phyloP scores from a whole-genome alignment of 2,113 vertebrate species.

The Ornithorhynchus anatinus region DNA sequence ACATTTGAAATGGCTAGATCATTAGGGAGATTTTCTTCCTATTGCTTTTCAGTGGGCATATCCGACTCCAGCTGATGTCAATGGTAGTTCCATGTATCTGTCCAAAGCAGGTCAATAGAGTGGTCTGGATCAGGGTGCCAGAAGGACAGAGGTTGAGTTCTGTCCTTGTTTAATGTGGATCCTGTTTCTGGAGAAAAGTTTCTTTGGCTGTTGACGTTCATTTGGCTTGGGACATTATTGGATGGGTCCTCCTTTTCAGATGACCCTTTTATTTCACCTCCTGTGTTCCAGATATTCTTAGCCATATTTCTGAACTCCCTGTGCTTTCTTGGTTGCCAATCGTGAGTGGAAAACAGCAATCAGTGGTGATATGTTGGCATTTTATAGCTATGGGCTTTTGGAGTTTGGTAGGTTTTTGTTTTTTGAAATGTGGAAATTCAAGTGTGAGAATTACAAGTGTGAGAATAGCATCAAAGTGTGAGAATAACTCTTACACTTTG shows the following conservation, averaged over 20 bases:
- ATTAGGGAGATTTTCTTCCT: too few species aligned
- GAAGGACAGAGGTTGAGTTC: not conserved
- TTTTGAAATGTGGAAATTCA: conserved; percentile 33
- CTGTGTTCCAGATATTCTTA: not conserved
- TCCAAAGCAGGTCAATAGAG: too few species aligned
- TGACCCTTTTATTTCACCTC: not conserved
- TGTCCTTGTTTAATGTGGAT: not conserved
- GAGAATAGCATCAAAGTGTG: conserved; percentile 53
- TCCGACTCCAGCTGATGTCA: too few species aligned
- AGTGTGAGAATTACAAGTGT: conserved; percentile 49
- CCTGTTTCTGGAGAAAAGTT: not conserved
- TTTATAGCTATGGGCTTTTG: not conserved
- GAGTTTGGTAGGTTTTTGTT: conserved; percentile 9
- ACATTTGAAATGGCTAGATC: too few species aligned
- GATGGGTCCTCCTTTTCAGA: not conserved
- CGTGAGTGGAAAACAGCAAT: not conserved
- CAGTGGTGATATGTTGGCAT: not conserved
- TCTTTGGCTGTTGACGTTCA: not conserved
- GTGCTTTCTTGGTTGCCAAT: not conserved
- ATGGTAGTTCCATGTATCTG: too few species aligned
- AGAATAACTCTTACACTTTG: conserved; percentile 49
- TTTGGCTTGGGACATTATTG: not conserved
- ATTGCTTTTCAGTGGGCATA: too few species aligned
- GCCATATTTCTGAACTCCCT: not conserved
- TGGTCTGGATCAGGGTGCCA: not conserved